These are phyloP conservation scores for Odontesthes bonariensis DNA, from an alignment of 2,113 vertebrate species.

Conservation along the genomic window DNA sequence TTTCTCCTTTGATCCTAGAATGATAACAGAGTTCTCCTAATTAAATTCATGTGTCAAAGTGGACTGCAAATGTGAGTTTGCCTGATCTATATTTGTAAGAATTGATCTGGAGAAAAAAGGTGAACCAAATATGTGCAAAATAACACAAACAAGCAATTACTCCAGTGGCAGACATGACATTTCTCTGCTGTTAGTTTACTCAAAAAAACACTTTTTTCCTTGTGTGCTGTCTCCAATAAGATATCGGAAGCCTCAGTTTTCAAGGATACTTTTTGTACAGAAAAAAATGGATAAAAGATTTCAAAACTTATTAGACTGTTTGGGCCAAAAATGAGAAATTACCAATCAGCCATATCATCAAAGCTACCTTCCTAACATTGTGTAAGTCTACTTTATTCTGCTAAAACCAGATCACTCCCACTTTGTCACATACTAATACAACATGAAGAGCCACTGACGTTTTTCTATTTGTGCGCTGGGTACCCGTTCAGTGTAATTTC, in stretches of 20 bases:
- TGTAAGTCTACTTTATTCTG: no score
- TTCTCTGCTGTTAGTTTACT: conserved; percentile 50
- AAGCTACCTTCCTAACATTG: no score
- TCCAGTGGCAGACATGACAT: conserved; percentile 60
- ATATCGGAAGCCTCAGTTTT: conserved; percentile 20
- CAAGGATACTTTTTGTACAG: background rate
- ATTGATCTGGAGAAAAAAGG: conserved; percentile 59
- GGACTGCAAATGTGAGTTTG: conserved; percentile 20
- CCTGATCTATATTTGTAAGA: conserved; percentile 68
- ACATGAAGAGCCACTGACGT: background rate
- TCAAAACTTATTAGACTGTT: background rate
- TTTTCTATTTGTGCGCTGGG: no score
- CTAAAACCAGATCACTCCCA: background rate
- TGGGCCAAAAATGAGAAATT: background rate
- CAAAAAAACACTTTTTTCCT: conserved; percentile 28
- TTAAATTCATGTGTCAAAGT: conserved; percentile 61
- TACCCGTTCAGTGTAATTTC: no score
- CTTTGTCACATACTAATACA: background rate
- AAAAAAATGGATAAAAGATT: background rate
- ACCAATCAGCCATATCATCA: background rate
- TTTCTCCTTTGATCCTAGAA: conserved; percentile 52
- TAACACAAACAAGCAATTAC: conserved; percentile 69
- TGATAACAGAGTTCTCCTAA: conserved; percentile 47
- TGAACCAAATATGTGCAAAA: conserved; percentile 49
- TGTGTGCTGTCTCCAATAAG: conserved; percentile 32